Base-by-base conservation (phyloP, 2,888 invertebrate genomes). In the Troilus luridus region DNA sequence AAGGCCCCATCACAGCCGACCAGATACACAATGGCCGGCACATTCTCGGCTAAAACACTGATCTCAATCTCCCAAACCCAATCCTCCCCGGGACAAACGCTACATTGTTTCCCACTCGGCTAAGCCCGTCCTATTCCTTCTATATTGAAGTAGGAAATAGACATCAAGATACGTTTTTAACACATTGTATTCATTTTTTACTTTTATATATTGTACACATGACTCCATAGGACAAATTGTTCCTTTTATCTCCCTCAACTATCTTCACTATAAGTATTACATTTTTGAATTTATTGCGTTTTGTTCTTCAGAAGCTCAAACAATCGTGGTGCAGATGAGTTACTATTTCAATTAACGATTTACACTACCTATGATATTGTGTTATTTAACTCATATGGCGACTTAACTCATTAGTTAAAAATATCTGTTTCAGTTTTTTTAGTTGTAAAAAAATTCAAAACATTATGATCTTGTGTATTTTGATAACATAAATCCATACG, bases 11-110 rank as follows among this genome's bases (percentile, higher is more conserved):
- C 56, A 85, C 19, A 21, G 81, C 81, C 81, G 54, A 56, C 56
- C 85, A 58, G 56, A 85, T 56, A 85, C 85, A 85, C 85, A 85
- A 85, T 85, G 56, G 85, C 85, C 85, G n/a, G 21, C 85, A 85
- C 85, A 85, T 85, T 85, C 85, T 85, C 85, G 56, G 85, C 85
- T 85, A 85, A 85, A 85, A 85, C 85, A 85, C 85, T 85, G 85
- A 85, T 85, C 85, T 54, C 85, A 56, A 85, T 85, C 85, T 85
- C 85, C 85, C 12, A n/a, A 58, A 21, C 85, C 85, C 85, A 85
- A 85, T 85, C 85, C 58, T 56, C 85, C 21, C 85, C 56, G 11
- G 21, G 56, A 85, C 85, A 85, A 85, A 85, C 85, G 56, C n/a
- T n/a, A 85, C 56, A 85, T 85, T 85, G 85, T 85, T 58, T 85